Conservation (phyloP, 1,140 invertebrate genomes). For the Oedothorax gibbosus region DNA sequence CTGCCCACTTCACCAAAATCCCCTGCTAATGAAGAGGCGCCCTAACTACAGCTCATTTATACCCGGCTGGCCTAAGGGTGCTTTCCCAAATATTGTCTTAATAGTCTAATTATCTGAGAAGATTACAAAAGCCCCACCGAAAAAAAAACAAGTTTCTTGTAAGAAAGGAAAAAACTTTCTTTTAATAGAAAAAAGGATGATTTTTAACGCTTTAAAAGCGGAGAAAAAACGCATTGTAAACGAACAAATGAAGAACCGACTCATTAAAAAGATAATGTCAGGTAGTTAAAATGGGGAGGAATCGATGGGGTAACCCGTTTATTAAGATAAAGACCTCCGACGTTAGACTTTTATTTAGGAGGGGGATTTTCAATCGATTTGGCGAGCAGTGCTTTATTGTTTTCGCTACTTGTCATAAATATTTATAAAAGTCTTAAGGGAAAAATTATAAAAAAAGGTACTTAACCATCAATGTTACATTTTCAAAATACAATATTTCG, state of each 20-base stretch:
- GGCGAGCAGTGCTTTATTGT: no score
- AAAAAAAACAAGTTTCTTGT: background rate
- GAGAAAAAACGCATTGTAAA: conserved; percentile 41
- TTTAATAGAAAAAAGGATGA: no score
- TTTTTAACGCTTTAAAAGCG: background rate
- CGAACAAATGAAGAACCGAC: conserved; percentile 48
- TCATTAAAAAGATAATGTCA: conserved; percentile 52
- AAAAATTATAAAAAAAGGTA: no score
- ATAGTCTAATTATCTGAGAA: conserved; percentile 52
- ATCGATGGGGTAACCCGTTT: conserved; percentile 42
- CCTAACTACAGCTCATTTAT: conserved; percentile 44
- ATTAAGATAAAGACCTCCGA: conserved; percentile 49
- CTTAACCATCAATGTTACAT: no score
- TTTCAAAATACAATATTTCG: no score
- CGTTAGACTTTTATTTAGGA: conserved; percentile 16
- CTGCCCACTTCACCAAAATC: background rate
- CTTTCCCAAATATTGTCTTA: conserved; percentile 59
- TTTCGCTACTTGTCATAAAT: no score
- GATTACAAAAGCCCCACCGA: conserved; percentile 28
- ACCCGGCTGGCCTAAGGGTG: conserved; percentile 8
- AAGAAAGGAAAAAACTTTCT: background rate
- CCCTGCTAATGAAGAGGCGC: conserved; percentile 42
- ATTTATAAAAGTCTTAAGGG: no score
- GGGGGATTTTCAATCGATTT: no score
- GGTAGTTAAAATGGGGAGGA: conserved; percentile 34